phyloP scores from a whole-genome alignment of 2,888 invertebrate genomes.

The Aelia acuminata region DNA sequence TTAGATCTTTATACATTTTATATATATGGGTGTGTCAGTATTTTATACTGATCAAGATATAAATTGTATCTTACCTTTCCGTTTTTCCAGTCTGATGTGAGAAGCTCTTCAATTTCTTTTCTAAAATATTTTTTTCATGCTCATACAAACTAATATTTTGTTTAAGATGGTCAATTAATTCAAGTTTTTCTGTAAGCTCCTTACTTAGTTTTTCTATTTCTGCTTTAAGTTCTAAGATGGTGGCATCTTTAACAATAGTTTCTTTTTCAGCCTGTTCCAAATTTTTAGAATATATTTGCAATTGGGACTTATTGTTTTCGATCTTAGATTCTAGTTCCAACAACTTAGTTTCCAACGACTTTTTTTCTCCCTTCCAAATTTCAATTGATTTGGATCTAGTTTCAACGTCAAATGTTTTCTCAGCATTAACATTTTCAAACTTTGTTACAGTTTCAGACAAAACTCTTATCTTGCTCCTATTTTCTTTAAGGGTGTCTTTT shows the following conservation, averaged over 20 bases:
- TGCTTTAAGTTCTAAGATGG: slow-evolving; percentile 24
- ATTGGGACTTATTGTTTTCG: slow-evolving; percentile 24
- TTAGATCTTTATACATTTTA: too few species aligned
- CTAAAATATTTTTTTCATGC: slow-evolving; percentile 63
- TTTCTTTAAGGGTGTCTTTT: slow-evolving; percentile 30
- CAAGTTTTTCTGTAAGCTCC: slow-evolving; percentile 29
- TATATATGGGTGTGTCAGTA: too few species aligned
- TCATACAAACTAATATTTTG: slow-evolving; percentile 63
- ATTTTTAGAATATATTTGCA: slow-evolving; percentile 13
- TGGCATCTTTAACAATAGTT: slow-evolving; percentile 15
- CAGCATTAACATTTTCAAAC: slow-evolving; percentile 41
- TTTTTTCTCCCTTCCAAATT: slow-evolving; percentile 18
- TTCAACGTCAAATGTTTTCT: slow-evolving; percentile 28
- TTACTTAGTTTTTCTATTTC: slow-evolving; percentile 29
- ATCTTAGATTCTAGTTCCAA: slow-evolving; percentile 40
- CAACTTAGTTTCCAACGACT: slow-evolving; percentile 15
- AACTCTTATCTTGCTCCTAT: slow-evolving; percentile 21
- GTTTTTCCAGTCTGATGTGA: slow-evolving; percentile 52
- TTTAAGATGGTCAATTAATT: slow-evolving; percentile 53
- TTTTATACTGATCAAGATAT: too few species aligned
- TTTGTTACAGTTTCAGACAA: neutral
- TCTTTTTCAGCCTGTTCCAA: slow-evolving; percentile 13
- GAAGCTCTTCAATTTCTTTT: slow-evolving; percentile 60
- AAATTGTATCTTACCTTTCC: slow-evolving; percentile 57
- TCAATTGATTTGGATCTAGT: neutral